Conservation (phyloP, 1,140 invertebrate species). For the Hesperophylax magnus region DNA sequence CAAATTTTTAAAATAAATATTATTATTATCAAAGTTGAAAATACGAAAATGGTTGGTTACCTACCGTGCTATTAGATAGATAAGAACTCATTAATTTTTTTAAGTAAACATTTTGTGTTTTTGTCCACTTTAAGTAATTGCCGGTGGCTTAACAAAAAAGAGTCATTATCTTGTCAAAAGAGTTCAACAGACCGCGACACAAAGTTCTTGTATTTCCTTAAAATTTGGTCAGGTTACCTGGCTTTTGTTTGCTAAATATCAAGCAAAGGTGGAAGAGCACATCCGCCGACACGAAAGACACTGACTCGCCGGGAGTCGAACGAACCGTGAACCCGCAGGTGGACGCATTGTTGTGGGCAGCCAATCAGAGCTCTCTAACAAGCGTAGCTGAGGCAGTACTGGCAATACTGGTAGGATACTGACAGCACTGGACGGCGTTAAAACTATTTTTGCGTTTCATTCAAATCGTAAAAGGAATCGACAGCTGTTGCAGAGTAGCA, state of each 20-base stretch:
- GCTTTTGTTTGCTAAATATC: too few species aligned
- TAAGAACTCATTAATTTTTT: too few species aligned
- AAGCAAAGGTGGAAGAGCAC: not conserved
- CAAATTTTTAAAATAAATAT: too few species aligned
- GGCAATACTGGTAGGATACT: too few species aligned
- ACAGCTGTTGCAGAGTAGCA: not conserved
- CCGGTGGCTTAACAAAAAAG: too few species aligned
- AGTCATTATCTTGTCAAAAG: too few species aligned
- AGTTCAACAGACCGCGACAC: too few species aligned
- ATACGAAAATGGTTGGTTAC: too few species aligned
- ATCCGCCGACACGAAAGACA: not conserved
- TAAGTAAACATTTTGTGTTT: too few species aligned
- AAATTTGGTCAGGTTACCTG: constrained; percentile 3
- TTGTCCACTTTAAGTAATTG: too few species aligned
- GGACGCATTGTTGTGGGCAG: not conserved
- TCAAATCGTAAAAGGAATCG: not conserved
- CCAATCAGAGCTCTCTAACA: not conserved
- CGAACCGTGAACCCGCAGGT: constrained; percentile 27
- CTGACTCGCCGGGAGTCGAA: not conserved
- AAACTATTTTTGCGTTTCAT: not conserved
- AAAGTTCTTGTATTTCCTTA: not conserved
- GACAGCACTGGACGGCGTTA: not conserved
- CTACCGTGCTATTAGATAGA: too few species aligned
- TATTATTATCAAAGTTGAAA: too few species aligned
- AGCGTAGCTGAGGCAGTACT: not conserved